A percentile compares a stretch with the other conserved stretches of the same genome.
Evolutionary conservation across 2,888 invertebrate genomes (phyloP).

Genomic region (Crepidodera aurea): DNA sequence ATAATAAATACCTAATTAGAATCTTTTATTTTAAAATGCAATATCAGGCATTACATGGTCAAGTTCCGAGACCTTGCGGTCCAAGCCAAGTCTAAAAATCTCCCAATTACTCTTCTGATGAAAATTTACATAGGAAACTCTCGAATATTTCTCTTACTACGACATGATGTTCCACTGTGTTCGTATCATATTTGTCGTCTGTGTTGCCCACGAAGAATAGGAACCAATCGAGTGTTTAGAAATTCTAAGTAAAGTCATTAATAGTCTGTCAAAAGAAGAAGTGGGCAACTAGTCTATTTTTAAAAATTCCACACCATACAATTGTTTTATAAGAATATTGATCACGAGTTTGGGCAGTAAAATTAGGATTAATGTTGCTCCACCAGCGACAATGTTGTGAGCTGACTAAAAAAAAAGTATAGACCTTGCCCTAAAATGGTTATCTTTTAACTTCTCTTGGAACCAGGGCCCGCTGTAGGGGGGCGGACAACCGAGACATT

Average conservation of each 20-base stretch:
- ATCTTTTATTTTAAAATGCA: neutral
- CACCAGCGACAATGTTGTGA: neutral
- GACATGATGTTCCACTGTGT: neutral
- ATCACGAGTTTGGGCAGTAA: neutral
- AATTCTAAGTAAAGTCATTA: too few species aligned
- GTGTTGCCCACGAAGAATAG: neutral
- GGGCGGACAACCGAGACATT: too few species aligned
- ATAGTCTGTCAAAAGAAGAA: slow-evolving; percentile 1
- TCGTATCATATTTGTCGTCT: neutral
- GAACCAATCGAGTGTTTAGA: neutral
- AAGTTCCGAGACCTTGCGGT: neutral
- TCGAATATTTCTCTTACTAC: neutral
- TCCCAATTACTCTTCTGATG: neutral
- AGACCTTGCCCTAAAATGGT: neutral
- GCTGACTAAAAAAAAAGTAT: neutral
- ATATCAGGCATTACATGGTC: neutral
- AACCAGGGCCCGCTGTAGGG: too few species aligned
- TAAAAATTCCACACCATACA: neutral
- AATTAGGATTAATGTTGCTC: neutral
- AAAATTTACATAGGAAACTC: neutral
- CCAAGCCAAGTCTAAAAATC: neutral
- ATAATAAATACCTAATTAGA: too few species aligned
- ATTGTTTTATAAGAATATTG: slow-evolving; percentile 7
- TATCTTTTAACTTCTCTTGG: slow-evolving; percentile 2
- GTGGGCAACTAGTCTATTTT: neutral